Percentiles rank a stretch among this genome's conserved stretches.
phyloP scores from a whole-genome alignment of 2,888 invertebrate genomes.

The Deilephila elpenor region DNA sequence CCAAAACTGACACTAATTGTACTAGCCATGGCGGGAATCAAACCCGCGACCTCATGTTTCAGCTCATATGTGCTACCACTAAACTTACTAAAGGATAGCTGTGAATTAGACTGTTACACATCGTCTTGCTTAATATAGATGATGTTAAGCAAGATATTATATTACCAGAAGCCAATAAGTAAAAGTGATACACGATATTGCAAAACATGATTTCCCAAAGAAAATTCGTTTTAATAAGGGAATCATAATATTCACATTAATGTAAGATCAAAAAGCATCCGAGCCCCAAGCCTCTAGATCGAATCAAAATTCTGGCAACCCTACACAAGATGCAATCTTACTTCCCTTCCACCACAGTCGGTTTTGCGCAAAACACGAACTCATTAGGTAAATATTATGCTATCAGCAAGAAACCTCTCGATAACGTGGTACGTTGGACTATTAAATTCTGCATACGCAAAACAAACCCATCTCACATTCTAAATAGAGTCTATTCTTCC shows the following conservation, averaged over 20 bases:
- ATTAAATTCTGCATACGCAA: not conserved
- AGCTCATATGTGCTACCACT: no score
- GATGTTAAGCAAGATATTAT: no score
- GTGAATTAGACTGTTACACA: no score
- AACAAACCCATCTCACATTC: not conserved
- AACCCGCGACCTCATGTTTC: no score
- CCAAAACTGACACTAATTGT: no score
- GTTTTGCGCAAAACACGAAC: conserved; percentile 43
- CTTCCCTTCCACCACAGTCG: conserved; percentile 21
- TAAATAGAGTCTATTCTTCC: not conserved
- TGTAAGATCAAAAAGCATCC: not conserved
- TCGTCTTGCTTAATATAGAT: no score
- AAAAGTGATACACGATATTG: not conserved
- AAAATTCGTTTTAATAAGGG: not conserved
- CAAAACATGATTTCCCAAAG: not conserved
- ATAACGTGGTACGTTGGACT: conserved; percentile 40
- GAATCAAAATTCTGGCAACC: conserved; percentile 19
- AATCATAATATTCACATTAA: not conserved
- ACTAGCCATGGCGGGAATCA: no score
- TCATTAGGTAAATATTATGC: conserved; percentile 49
- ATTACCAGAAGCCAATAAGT: no score
- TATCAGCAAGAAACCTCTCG: conserved; percentile 42
- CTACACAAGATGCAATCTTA: conserved; percentile 27
- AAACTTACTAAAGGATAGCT: no score
- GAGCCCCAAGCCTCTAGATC: not conserved